Percentiles rank a stretch among this genome's conserved stretches.
Evolutionary conservation across 2,888 invertebrate genomes (phyloP).

Genomic region (Phymatocera aterrima): DNA sequence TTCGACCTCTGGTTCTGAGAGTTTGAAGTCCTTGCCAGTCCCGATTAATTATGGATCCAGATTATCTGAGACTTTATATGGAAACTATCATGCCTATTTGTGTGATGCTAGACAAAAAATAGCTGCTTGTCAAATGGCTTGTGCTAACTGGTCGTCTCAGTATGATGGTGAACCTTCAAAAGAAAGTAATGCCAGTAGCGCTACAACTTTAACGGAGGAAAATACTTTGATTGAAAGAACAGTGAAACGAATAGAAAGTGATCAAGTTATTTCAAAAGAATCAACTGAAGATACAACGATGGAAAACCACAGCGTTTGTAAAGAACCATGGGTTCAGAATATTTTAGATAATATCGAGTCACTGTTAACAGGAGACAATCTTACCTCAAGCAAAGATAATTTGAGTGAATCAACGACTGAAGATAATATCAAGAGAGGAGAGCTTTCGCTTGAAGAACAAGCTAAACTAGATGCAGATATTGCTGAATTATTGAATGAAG

Average conservation of each 20-base stretch:
- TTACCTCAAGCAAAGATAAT: conserved; percentile 35
- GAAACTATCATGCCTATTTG: conserved; percentile 91
- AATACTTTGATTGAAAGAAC: conserved; percentile 55
- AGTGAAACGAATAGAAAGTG: conserved; percentile 35
- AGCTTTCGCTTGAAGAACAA: conserved; percentile 63
- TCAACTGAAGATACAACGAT: not conserved
- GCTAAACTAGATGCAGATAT: conserved; percentile 69
- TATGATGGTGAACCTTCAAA: conserved; percentile 81
- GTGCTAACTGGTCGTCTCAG: conserved; percentile 86
- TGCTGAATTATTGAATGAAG: conserved; percentile 68
- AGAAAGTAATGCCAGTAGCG: conserved; percentile 71
- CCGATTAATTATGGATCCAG: conserved; percentile 60
- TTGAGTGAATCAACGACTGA: not conserved
- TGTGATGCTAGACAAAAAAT: conserved; percentile 90
- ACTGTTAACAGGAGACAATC: conserved; percentile 60
- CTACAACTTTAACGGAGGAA: conserved; percentile 59
- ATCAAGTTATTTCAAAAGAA: not conserved
- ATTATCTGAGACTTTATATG: conserved; percentile 81
- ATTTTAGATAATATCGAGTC: conserved; percentile 65
- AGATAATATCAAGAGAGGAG: not conserved
- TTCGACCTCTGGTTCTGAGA: conserved; percentile 50
- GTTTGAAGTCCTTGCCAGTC: conserved; percentile 59
- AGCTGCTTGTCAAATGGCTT: conserved; percentile 84
- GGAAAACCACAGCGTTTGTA: not conserved
- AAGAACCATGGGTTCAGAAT: conserved; percentile 57